phyloP scores from a whole-genome alignment of 30 jellyfish, hydroid and myxozoan genomes.

The Catostylus mosaicus region DNA sequence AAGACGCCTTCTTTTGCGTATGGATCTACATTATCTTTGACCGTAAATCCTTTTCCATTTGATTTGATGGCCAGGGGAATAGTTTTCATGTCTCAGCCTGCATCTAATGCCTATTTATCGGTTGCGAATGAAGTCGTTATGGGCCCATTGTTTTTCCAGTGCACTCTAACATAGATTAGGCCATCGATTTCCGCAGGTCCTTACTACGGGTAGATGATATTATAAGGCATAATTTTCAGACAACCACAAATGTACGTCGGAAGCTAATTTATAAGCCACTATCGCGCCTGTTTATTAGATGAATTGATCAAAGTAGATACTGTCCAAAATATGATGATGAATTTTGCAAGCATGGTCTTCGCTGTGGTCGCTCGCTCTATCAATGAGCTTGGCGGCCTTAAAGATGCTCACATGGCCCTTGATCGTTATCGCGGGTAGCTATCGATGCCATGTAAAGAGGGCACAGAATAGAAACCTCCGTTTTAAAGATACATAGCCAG shows the following conservation, averaged over 20 bases:
- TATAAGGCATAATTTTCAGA: not conserved
- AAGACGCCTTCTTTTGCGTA: not conserved
- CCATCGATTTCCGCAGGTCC: constrained; percentile 42
- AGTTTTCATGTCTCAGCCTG: constrained; percentile 4
- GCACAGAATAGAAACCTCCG: too few species aligned
- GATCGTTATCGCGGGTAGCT: too few species aligned
- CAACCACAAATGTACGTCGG: constrained; percentile 42
- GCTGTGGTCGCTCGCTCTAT: not conserved
- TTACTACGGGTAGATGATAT: not conserved
- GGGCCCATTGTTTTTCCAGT: not conserved
- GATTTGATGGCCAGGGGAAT: constrained; percentile 13
- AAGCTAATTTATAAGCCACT: constrained; percentile 34
- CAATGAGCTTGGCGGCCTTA: not conserved
- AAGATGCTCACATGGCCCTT: too few species aligned
- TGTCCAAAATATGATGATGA: not conserved
- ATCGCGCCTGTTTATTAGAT: constrained; percentile 21
- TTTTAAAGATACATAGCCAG: too few species aligned
- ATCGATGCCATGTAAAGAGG: too few species aligned
- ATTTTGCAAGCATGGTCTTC: not conserved
- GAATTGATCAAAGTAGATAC: constrained; percentile 1
- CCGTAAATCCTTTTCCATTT: constrained; percentile 2
- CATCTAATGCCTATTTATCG: constrained; percentile 19
- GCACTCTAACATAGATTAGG: constrained; percentile 15
- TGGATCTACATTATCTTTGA: not conserved
- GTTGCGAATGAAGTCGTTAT: not conserved